These are phyloP conservation scores for Cecropterus lyciades DNA, from an alignment of 1,140 invertebrate species.

Conservation along the genomic window DNA sequence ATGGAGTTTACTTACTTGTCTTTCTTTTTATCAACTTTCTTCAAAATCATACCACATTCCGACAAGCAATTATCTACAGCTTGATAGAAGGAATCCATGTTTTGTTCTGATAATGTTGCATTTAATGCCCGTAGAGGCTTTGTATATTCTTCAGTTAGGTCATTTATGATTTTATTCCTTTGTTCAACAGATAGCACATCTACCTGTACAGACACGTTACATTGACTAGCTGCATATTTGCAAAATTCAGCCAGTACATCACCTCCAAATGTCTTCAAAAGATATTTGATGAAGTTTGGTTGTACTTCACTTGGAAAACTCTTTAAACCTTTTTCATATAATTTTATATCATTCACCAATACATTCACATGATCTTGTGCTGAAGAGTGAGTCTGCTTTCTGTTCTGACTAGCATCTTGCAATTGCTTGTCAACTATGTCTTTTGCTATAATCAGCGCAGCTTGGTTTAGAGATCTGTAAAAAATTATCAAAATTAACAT, in stretches of 20 bases:
- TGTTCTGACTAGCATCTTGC: slow-evolving; percentile 86
- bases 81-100: slow-evolving; percentile 91
- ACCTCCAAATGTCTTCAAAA: slow-evolving; percentile 92
- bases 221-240: slow-evolving; percentile 88
- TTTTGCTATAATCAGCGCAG: slow-evolving; percentile 87
- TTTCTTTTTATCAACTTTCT: slow-evolving; percentile 87
- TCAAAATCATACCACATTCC: slow-evolving; percentile 92
- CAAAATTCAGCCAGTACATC: slow-evolving; percentile 93
- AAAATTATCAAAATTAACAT: slow-evolving; percentile 31
- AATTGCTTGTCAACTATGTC: slow-evolving; percentile 89
- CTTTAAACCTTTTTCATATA: slow-evolving; percentile 95
- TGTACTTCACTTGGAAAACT: slow-evolving; percentile 85
- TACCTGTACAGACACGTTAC: slow-evolving; percentile 85
- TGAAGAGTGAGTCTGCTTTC: slow-evolving; percentile 91
- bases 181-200: slow-evolving; percentile 87
- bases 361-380: slow-evolving; percentile 93
- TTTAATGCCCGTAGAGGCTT: slow-evolving; percentile 86
- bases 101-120: slow-evolving; percentile 86
- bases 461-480: slow-evolving; percentile 83
- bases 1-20: slow-evolving; percentile 61
- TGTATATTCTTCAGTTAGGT: slow-evolving; percentile 87
- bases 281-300: slow-evolving; percentile 89
- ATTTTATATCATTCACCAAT: slow-evolving; percentile 89
- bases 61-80: slow-evolving; percentile 89
- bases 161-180: slow-evolving; percentile 88